Evolutionary conservation across 2,113 vertebrate genomes (phyloP), one percentile per base, ranked within the genome.

Genomic region (Ranitomeya imitator): DNA sequence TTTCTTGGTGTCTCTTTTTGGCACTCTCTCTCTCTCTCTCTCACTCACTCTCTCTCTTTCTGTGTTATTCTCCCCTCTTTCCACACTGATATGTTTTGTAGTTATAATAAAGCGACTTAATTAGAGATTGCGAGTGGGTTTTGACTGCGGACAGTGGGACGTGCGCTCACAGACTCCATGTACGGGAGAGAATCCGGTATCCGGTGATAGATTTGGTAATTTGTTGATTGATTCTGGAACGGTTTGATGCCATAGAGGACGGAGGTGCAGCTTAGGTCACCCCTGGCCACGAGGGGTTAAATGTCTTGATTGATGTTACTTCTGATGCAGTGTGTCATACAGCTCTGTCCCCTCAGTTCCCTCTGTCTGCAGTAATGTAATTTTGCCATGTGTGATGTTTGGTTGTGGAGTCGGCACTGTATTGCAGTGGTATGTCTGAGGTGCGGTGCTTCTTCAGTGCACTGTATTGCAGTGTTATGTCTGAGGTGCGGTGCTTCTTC

Each of bases 71-170:
- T 65, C 18, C 19, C 19, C 9, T 61, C 12, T 82, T 61, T 51
- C 80, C 31, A 60, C 19, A 60, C 26, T 81, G 31, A 12, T 45
- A 1, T 31, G 79, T 8, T 80, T 71, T 63, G 26, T 55, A 81
- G 54, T 45, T 37, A 45, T 0, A 23, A 2, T 13, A 69, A 69
- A 69, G 65, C 15, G 78, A 61, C 31, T 65, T 83, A 65, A 83
- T 83, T 83, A 83, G 80, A 83, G 80, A 83, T 83, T 83, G 59
- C 23, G 80, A 65, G 19, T 83, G 19, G 60, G 31, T 45, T 83
- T 31, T 65, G 80, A 51, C 80, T 83, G 80, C 31, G 19, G 59
- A 83, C 59, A 13, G 26, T 19, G 80, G 59, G 37, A 8, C 14
- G 11, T 45, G 16, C 31, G 7, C 79, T 63, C 31, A 51, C 57